Evolutionary conservation across 2,113 vertebrate species (phyloP), one percentile per base, ranked within the genome.

Genomic region (Hippoglossus stenolepis): DNA sequence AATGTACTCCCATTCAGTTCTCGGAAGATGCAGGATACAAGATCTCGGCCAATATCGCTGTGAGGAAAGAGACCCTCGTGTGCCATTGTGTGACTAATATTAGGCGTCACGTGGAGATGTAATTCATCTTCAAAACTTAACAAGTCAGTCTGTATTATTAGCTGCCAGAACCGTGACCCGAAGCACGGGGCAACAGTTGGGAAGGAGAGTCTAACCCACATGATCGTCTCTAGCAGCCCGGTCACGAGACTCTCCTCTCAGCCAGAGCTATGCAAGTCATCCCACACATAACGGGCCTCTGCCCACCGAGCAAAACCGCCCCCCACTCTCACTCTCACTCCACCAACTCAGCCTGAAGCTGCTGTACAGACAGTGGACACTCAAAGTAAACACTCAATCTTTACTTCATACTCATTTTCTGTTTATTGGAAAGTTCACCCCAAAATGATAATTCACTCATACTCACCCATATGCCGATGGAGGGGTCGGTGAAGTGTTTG

Each of bases 241-340:
- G 28, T 31, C 31, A 31, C 73, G 45, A 88, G 89, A 90, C 87
- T 69, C 4, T 40, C 54, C 49, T 8, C 66, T 80, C 94, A 94
- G 65, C 58, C 79, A 74, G 95, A 94, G 94, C 87, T 77, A 54
- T 80, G 85, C 74, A 72, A 56, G 64, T 68, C 79, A 73, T 75
- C 91, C 91, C 94, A 94, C 86, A 68, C 85, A 94, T 93, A 82
- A 90, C 69, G 92, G 87, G 90, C 90, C 75, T 63, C 84, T 76
- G 67, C 79, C 71, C 78, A 82, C 82, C 47, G 11, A 65, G 66
- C 59, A 80, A 11, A 45, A 20, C 40, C 12, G 58, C 54, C 71
- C 79, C 58, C 68, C 51, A 61, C 70, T 79, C 58, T 70, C 51
- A 58, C 70, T 79, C 73, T 70, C 76, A 75, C 85, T 85, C 53